Percentiles rank a stretch among this genome's conserved stretches.
These are phyloP conservation scores for Tetropium fuscum DNA, from an alignment of 2,888 invertebrate genomes.

Conservation along the genomic window DNA sequence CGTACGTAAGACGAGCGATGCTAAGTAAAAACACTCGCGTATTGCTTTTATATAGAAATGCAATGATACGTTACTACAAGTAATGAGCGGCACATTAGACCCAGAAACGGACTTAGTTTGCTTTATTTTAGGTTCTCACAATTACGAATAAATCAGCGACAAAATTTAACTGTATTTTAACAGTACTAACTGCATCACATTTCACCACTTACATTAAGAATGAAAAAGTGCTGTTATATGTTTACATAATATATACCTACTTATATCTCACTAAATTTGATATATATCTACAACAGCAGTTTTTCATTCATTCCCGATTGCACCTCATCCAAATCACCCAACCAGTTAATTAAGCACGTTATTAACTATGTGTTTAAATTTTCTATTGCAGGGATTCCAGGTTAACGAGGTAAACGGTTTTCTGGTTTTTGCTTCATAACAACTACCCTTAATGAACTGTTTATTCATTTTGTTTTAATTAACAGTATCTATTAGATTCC, in stretches of 20 bases:
- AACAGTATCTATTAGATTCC: not conserved
- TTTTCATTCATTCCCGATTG: not conserved
- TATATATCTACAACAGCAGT: not conserved
- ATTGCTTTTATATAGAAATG: too few relatives aligned
- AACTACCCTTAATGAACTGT: too few relatives aligned
- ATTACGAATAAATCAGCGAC: not conserved
- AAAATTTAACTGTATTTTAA: not conserved
- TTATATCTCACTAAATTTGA: too few relatives aligned
- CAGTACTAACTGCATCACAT: constrained; percentile 12
- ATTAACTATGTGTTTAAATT: constrained; percentile 40
- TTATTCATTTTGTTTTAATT: too few relatives aligned
- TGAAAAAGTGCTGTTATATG: not conserved
- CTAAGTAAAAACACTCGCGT: too few relatives aligned
- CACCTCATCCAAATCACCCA: constrained; percentile 2
- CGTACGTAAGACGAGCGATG: too few relatives aligned
- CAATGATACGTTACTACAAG: too few relatives aligned
- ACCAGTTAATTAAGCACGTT: constrained; percentile 12
- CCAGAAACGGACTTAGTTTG: too few relatives aligned
- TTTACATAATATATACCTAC: too few relatives aligned
- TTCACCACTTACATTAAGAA: constrained; percentile 1
- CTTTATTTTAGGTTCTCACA: too few relatives aligned
- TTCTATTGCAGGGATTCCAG: constrained; percentile 55
- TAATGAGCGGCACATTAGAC: too few relatives aligned
- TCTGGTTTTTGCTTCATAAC: constrained; percentile 25
- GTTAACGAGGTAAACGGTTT: constrained; percentile 51